Conservation (phyloP, 2,797 vertebrate species). For the Galagoides demidoff region DNA sequence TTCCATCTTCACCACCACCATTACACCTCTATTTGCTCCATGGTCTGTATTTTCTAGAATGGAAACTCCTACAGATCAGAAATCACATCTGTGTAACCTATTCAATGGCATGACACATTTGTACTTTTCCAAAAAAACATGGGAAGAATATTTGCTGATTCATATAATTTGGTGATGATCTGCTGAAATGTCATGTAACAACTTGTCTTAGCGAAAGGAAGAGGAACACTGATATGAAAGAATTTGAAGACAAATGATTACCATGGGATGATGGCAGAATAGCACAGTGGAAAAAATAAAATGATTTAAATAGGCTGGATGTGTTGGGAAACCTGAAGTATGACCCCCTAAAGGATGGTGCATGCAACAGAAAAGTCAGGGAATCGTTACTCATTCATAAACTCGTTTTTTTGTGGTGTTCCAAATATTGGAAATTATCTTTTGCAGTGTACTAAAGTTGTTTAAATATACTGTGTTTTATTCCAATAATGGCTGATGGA, state of each 20-base stretch:
- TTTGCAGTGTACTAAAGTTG: not conserved
- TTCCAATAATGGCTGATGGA: not conserved
- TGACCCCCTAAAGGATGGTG: not conserved
- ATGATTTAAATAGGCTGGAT: not conserved
- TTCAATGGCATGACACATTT: not conserved
- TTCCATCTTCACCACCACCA: not conserved
- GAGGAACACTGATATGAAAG: not conserved
- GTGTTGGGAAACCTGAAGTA: not conserved
- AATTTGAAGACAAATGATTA: not conserved
- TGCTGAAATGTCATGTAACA: not conserved
- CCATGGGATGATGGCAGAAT: not conserved
- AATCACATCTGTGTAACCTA: not conserved
- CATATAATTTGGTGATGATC: not conserved
- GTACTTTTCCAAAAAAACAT: not conserved
- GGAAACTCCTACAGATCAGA: not conserved
- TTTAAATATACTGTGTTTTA: not conserved
- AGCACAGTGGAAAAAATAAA: not conserved
- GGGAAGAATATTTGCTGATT: not conserved
- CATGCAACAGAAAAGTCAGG: not conserved
- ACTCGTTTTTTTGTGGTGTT: not conserved
- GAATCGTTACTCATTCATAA: not conserved
- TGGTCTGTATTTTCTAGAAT: not conserved
- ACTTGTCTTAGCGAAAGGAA: not conserved
- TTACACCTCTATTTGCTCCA: not conserved
- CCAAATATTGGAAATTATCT: not conserved